Evolutionary conservation across 2,113 vertebrate genomes (phyloP).

Genomic region (Myotis yumanensis): DNA sequence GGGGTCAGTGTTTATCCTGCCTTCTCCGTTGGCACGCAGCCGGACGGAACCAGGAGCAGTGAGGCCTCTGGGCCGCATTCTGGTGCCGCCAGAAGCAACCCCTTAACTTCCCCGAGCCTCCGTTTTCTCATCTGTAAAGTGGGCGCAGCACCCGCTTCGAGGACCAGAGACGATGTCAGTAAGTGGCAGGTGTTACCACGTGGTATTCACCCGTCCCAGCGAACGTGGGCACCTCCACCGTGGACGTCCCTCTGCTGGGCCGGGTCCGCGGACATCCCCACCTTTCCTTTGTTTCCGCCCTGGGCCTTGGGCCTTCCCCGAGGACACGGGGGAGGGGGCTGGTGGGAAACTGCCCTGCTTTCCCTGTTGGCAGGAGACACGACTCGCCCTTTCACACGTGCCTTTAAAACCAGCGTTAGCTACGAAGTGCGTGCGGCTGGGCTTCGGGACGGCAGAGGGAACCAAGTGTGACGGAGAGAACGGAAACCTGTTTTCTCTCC

Average conservation of each 20-base stretch:
- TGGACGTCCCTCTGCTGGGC: neutral
- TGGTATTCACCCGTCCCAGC: accelerated
- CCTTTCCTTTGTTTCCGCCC: accelerated
- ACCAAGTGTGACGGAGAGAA: neutral
- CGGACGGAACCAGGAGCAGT: accelerated
- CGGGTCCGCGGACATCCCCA: accelerated
- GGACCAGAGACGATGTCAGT: accelerated
- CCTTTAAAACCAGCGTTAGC: neutral
- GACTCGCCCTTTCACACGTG: accelerated
- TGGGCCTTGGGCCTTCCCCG: accelerated
- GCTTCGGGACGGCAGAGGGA: neutral
- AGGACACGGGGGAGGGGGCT: neutral
- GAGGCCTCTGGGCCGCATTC: accelerated
- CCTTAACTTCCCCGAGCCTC: too few species aligned
- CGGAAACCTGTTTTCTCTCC: neutral
- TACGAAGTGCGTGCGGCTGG: neutral
- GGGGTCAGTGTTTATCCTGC: accelerated
- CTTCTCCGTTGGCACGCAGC: accelerated
- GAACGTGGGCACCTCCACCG: accelerated
- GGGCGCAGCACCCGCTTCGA: accelerated
- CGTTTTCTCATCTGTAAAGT: neutral
- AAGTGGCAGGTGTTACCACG: accelerated
- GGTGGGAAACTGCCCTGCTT: neutral
- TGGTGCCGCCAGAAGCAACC: accelerated
- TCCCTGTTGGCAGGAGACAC: accelerated